Percentiles rank a stretch among this genome's conserved stretches.
phyloP scores from a whole-genome alignment of 2,113 vertebrate species.

The Coregonus clupeaformis region DNA sequence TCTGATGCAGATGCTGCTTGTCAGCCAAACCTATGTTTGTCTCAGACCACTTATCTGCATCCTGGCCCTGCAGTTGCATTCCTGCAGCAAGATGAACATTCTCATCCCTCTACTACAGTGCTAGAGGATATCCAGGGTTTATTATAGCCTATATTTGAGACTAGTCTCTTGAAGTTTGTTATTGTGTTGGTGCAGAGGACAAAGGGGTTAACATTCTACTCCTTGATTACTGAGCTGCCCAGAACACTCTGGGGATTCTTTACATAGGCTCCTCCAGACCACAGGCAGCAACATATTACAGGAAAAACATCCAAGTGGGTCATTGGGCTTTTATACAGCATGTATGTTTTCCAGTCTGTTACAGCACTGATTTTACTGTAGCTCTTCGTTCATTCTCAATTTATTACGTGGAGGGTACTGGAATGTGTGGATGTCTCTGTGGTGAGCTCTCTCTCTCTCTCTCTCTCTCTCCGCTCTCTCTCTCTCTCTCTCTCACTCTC shows the following conservation, averaged over 20 bases:
- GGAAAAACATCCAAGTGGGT: slow-evolving; percentile 54
- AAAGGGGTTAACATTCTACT: slow-evolving; percentile 61
- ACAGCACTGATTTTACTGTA: slow-evolving; percentile 31
- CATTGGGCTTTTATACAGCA: slow-evolving; percentile 36
- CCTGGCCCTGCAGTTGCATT: background rate
- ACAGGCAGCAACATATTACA: slow-evolving; percentile 30
- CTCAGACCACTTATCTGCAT: background rate
- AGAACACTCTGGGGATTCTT: slow-evolving; percentile 67
- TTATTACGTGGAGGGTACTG: slow-evolving; percentile 9
- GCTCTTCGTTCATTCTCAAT: slow-evolving; percentile 7
- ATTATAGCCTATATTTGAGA: slow-evolving; percentile 4
- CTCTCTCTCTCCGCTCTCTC: background rate
- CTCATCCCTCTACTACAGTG: background rate
- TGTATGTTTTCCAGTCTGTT: slow-evolving; percentile 1
- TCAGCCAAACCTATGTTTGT: background rate
- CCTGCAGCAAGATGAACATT: background rate
- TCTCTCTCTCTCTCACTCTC: no score
- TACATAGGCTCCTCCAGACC: slow-evolving; percentile 42
- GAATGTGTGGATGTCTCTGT: slow-evolving; percentile 6
- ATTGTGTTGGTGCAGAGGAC: slow-evolving; percentile 41
- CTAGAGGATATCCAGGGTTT: slow-evolving; percentile 6
- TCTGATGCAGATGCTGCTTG: background rate
- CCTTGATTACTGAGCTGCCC: slow-evolving; percentile 41
- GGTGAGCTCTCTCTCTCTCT: background rate
- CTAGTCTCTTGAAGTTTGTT: slow-evolving; percentile 46